These are phyloP conservation scores for Spisula subtruncata DNA, from an alignment of 2,888 invertebrate genomes.

Conservation along the genomic window DNA sequence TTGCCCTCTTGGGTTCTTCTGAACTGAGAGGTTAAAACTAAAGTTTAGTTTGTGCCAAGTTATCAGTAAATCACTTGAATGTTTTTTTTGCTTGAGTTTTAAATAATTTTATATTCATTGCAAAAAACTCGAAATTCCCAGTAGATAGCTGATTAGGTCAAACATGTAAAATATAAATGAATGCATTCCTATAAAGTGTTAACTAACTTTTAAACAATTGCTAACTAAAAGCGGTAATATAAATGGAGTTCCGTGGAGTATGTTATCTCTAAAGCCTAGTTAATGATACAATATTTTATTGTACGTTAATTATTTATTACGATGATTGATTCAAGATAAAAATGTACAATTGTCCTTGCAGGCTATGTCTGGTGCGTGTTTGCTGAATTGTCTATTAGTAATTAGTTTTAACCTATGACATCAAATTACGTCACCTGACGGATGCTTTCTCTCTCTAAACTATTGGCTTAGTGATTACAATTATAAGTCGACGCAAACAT, in stretches of 20 bases:
- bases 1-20: too few species aligned
- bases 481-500: neutral
- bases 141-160: neutral
- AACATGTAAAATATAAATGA: neutral
- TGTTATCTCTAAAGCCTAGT: neutral
- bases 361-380: neutral
- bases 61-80: too few species aligned
- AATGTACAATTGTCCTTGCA: neutral
- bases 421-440: neutral
- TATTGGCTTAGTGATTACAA: neutral
- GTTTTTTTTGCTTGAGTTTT: too few species aligned
- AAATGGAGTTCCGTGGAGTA: neutral
- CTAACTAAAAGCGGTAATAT: neutral
- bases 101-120: too few species aligned
- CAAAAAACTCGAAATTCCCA: neutral
- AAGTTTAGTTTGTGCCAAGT: too few species aligned
- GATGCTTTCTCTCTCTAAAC: neutral
- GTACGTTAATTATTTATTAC: neutral
- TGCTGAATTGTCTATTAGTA: neutral
- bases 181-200: neutral
- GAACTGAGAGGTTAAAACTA: too few species aligned
- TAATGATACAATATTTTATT: neutral
- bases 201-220: neutral
- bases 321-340: neutral
- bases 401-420: neutral